These are phyloP conservation scores for Hippocampus comes DNA, from an alignment of 2,113 vertebrate genomes.

Conservation along the genomic window DNA sequence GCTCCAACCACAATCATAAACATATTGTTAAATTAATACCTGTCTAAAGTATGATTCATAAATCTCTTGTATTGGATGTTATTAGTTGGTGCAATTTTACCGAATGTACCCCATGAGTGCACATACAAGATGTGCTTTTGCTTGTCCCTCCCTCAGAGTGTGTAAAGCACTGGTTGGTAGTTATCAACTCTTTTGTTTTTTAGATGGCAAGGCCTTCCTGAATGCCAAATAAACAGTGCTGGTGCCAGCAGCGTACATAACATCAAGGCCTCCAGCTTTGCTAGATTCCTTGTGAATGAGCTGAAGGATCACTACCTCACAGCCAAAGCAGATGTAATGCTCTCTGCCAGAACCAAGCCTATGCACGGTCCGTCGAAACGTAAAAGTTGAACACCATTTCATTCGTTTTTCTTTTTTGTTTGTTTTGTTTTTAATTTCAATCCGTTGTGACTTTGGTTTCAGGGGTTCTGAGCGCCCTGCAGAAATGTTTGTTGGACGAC, in stretches of 20 bases:
- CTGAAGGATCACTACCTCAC: constrained; percentile 73
- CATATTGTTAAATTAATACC: neutral
- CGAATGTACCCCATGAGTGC: neutral
- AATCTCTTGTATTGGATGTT: neutral
- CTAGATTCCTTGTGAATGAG: constrained; percentile 68
- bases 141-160: neutral
- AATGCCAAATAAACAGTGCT: constrained; percentile 29
- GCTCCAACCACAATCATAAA: no score
- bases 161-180: neutral
- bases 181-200: neutral
- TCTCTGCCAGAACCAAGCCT: constrained; percentile 72
- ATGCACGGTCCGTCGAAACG: constrained; percentile 72
- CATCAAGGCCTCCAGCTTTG: constrained; percentile 41
- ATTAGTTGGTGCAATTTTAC: neutral
- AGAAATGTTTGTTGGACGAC: constrained; percentile 77
- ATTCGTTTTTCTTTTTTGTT: neutral
- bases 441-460: constrained; percentile 1
- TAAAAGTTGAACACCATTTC: neutral
- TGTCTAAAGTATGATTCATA: neutral
- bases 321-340: constrained; percentile 75
- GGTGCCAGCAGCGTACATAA: neutral
- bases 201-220: constrained; percentile 59
- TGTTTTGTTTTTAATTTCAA: neutral
- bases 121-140: neutral
- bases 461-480: constrained; percentile 79